Conservation (phyloP, 2,888 invertebrate genomes). For the Nomada fucata region DNA sequence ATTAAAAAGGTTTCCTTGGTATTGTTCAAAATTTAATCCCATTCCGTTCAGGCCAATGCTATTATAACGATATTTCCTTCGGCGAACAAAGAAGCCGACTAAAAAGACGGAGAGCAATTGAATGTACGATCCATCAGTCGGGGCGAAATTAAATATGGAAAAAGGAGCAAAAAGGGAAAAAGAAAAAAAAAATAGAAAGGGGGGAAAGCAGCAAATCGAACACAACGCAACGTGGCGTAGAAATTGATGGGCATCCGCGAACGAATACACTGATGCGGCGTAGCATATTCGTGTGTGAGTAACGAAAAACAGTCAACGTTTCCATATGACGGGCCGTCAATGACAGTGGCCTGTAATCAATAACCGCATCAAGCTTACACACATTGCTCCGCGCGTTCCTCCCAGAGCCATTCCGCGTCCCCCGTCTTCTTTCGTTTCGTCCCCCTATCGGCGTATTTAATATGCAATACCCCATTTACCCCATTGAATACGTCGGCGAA, state of each 20-base stretch:
- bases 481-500: slow-evolving; percentile 77
- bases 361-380: slow-evolving; percentile 80
- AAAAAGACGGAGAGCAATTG: too few species aligned
- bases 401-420: slow-evolving; percentile 57
- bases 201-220: slow-evolving; percentile 26
- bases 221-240: slow-evolving; percentile 19
- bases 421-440: slow-evolving; percentile 64
- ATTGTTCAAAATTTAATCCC: too few species aligned
- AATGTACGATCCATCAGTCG: too few species aligned
- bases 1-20: too few species aligned
- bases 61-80: too few species aligned
- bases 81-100: too few species aligned
- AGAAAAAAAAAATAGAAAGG: slow-evolving; percentile 1
- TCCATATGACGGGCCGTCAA: slow-evolving; percentile 81
- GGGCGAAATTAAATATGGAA: too few species aligned
- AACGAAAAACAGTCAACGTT: slow-evolving; percentile 74
- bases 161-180: slow-evolving; percentile 4
- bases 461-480: slow-evolving; percentile 82
- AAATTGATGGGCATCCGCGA: slow-evolving; percentile 56
- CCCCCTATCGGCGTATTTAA: slow-evolving; percentile 76
- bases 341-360: slow-evolving; percentile 82
- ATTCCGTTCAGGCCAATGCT: too few species aligned
- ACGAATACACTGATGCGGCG: slow-evolving; percentile 37
- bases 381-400: slow-evolving; percentile 75
- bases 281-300: slow-evolving; percentile 48